Evolutionary conservation across 2,113 vertebrate genomes (phyloP).

Genomic region (Cisticola juncidis): DNA sequence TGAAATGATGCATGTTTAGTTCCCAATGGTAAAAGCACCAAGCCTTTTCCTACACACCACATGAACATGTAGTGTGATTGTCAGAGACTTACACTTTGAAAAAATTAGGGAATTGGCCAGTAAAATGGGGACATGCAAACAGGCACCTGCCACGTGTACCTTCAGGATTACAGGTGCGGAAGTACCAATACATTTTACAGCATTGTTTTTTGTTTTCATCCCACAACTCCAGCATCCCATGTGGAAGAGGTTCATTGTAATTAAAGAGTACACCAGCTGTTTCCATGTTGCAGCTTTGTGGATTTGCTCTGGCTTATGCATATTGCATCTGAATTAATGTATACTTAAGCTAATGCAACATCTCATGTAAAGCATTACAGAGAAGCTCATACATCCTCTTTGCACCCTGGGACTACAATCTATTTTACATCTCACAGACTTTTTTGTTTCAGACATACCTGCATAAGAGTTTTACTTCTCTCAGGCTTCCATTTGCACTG

Average conservation of each 20-base stretch:
- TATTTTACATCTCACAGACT: not conserved
- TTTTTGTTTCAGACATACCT: not conserved
- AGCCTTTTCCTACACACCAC: not conserved
- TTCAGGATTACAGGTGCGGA: not conserved
- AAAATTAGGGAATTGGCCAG: not conserved
- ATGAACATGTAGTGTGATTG: not conserved
- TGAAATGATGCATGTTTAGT: accelerated
- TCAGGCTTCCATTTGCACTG: not conserved
- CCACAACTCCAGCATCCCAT: not conserved
- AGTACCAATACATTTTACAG: not conserved
- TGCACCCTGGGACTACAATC: not conserved
- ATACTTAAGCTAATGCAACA: not conserved
- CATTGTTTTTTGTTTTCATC: not conserved
- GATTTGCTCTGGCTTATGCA: not conserved
- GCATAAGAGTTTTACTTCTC: not conserved
- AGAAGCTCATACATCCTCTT: not conserved
- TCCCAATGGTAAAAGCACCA: not conserved
- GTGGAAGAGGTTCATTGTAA: not conserved
- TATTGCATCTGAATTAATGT: not conserved
- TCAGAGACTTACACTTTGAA: not conserved
- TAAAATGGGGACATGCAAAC: not conserved
- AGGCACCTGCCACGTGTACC: not conserved
- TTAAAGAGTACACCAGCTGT: not conserved
- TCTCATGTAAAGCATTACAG: not conserved
- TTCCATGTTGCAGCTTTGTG: not conserved